A percentile compares a stretch with the other conserved stretches of the same genome.
Evolutionary conservation across 2,888 invertebrate genomes (phyloP).

Genomic region (Tanypteryx hageni): DNA sequence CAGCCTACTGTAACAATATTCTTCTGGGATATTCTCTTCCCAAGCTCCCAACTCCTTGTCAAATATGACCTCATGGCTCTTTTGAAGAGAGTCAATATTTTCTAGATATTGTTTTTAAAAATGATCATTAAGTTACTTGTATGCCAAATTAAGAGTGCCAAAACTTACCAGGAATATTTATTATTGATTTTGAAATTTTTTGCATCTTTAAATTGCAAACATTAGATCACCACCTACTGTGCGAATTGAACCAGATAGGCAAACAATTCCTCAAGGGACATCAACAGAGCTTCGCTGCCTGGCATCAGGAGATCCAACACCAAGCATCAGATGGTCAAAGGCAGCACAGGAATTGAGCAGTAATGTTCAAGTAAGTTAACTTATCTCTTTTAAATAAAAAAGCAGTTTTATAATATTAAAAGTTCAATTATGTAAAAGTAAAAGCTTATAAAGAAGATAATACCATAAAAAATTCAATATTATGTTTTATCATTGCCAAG

Average conservation of each 20-base stretch:
- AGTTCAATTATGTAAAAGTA: no score
- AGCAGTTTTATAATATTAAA: slow-evolving; percentile 1
- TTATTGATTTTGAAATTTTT: neutral
- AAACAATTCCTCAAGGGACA: slow-evolving; percentile 82
- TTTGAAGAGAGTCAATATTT: no score
- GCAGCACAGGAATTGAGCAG: slow-evolving; percentile 75
- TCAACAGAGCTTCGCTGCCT: slow-evolving; percentile 85
- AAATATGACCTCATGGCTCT: no score
- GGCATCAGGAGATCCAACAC: slow-evolving; percentile 85
- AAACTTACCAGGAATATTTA: slow-evolving; percentile 14
- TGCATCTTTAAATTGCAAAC: slow-evolving; percentile 67
- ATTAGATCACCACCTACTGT: slow-evolving; percentile 76
- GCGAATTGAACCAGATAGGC: slow-evolving; percentile 80
- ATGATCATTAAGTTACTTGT: neutral
- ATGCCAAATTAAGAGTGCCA: neutral
- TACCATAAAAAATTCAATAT: no score
- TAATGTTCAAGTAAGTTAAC: slow-evolving; percentile 75
- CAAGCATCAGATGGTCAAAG: slow-evolving; percentile 90
- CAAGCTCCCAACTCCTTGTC: no score
- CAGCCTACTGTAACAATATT: no score
- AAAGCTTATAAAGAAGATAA: no score
- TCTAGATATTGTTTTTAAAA: no score
- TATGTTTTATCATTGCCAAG: no score
- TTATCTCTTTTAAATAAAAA: no score
- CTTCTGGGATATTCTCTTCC: no score